These are phyloP conservation scores for Lycodopsis pacificus DNA, from an alignment of 2,797 vertebrate genomes.

Conservation along the genomic window DNA sequence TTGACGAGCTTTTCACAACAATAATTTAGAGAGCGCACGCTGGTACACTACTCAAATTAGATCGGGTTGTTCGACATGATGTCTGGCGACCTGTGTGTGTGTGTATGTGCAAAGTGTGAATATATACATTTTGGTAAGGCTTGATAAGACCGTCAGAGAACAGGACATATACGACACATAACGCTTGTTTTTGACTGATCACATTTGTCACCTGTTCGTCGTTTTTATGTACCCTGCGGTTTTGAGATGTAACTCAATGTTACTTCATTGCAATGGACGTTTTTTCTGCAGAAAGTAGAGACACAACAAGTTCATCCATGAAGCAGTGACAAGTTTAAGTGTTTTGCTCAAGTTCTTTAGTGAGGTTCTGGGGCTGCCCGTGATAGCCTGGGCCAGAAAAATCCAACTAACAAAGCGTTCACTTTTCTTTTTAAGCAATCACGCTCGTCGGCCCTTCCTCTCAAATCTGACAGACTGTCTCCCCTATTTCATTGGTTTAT, in stretches of 20 bases:
- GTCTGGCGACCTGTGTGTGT: background rate
- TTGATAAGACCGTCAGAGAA: constrained; percentile 8
- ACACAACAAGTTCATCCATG: constrained; percentile 27
- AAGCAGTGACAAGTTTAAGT: constrained; percentile 11
- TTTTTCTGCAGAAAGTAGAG: background rate
- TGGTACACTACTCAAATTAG: background rate
- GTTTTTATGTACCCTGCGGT: background rate
- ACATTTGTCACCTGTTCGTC: background rate
- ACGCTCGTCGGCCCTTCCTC: background rate
- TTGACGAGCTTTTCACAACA: constrained; percentile 41
- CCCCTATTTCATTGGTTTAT: background rate
- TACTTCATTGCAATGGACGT: background rate
- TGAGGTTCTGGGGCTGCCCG: background rate
- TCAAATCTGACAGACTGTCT: background rate
- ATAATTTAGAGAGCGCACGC: constrained; percentile 24
- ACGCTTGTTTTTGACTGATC: background rate
- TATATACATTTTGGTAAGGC: background rate
- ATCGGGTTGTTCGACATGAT: constrained; percentile 10
- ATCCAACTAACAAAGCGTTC: background rate
- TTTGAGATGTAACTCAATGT: background rate
- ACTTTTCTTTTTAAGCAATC: background rate
- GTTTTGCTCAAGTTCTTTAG: constrained; percentile 3
- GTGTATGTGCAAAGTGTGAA: background rate
- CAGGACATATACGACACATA: background rate
- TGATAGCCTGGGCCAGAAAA: background rate